Conservation (phyloP, 2,797 vertebrate genomes). For the Centroberyx gerrardi region DNA sequence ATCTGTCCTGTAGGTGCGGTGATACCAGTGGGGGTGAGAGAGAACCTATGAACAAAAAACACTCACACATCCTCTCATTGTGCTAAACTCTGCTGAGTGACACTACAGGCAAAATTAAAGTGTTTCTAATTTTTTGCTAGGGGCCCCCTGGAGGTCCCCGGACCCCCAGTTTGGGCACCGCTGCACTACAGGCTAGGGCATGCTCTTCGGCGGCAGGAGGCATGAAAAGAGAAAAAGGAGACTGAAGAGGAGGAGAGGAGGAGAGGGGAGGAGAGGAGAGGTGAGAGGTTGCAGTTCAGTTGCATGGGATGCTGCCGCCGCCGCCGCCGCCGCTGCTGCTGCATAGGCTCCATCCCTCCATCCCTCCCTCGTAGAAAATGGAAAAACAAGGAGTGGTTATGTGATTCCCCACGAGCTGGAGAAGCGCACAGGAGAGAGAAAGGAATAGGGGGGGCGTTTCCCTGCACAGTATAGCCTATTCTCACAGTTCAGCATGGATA, state of each 20-base stretch:
- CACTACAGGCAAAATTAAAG: no score
- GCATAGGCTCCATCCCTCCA: constrained; percentile 63
- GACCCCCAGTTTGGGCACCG: constrained; percentile 50
- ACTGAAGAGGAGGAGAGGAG: constrained; percentile 15
- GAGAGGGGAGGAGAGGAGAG: constrained; percentile 54
- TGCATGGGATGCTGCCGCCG: constrained; percentile 73
- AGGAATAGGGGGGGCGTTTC: constrained; percentile 80
- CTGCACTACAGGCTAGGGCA: constrained; percentile 55
- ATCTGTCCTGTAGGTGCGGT: no score
- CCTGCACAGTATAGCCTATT: constrained; percentile 67
- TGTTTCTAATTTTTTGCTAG: no score
- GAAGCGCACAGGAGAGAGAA: constrained; percentile 73
- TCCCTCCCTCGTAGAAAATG: not conserved
- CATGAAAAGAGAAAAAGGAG: constrained; percentile 38
- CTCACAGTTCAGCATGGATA: constrained; percentile 75
- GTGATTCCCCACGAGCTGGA: constrained; percentile 73
- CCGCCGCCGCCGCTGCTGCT: constrained; percentile 30
- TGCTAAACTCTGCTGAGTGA: no score
- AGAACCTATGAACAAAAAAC: no score
- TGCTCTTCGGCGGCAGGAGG: constrained; percentile 45
- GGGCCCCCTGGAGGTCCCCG: constrained; percentile 36
- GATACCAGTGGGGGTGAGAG: no score
- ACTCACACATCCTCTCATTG: no score
- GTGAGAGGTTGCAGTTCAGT: constrained; percentile 80
- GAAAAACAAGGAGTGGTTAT: constrained; percentile 83